Evolutionary conservation across 2,888 invertebrate species (phyloP).

Genomic region (Leptinotarsa peninsularis): DNA sequence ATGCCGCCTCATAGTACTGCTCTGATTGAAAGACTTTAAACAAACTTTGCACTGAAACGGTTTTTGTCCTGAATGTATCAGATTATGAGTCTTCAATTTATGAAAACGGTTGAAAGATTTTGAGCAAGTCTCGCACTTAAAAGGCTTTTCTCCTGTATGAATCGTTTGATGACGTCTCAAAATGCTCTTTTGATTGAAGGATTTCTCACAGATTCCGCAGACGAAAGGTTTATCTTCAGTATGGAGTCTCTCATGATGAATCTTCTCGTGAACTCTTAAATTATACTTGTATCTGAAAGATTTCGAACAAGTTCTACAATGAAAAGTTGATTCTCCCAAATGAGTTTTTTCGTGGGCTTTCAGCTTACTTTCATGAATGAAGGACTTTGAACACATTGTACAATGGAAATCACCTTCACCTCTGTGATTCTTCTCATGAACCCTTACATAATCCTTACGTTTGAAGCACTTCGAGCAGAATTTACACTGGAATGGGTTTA

Average conservation of each 20-base stretch:
- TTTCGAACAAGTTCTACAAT: not conserved
- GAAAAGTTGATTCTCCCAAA: not conserved
- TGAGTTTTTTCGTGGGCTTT: not conserved
- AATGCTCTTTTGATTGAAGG: not conserved
- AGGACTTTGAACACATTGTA: not conserved
- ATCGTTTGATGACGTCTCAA: not conserved
- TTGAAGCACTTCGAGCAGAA: not conserved
- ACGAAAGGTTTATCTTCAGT: not conserved
- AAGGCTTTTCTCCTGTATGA: not conserved
- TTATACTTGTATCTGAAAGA: not conserved
- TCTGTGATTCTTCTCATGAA: not conserved
- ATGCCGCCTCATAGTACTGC: not conserved
- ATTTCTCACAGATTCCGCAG: not conserved
- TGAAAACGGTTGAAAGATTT: not conserved
- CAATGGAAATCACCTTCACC: not conserved
- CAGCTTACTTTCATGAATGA: not conserved
- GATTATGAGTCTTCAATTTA: not conserved
- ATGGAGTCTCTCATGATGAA: not conserved
- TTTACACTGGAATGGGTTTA: not conserved
- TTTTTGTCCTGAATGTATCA: not conserved
- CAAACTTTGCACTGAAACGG: slow-evolving; percentile 1
- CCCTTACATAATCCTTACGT: not conserved
- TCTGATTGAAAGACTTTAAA: not conserved
- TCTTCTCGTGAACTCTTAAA: not conserved
- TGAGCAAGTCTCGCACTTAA: not conserved